These are phyloP conservation scores for Nomia melanderi DNA, from an alignment of 1,140 invertebrate genomes.

Conservation along the genomic window DNA sequence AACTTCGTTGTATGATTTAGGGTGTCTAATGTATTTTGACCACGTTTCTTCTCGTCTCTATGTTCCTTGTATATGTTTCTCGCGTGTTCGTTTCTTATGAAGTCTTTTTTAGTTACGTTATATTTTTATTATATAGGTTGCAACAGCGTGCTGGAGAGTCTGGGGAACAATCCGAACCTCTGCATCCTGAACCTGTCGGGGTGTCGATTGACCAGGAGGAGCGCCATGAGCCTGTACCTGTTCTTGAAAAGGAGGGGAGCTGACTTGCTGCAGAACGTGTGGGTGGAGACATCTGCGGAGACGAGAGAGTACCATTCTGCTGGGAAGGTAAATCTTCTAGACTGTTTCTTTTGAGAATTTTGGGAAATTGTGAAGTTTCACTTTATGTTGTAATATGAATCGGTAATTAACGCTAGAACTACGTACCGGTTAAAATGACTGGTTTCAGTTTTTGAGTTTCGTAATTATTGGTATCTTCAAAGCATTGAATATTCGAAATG, in stretches of 20 bases:
- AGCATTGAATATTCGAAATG: too few species aligned
- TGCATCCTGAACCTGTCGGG: slow-evolving; percentile 49
- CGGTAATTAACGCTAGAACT: too few species aligned
- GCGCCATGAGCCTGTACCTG: slow-evolving; percentile 37
- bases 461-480: too few species aligned
- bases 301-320: neutral
- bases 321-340: slow-evolving; percentile 4
- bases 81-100: neutral
- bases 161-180: slow-evolving; percentile 45
- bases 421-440: too few species aligned
- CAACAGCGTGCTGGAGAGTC: slow-evolving; percentile 38
- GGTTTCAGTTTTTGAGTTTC: too few species aligned
- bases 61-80: neutral
- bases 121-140: slow-evolving; percentile 51
- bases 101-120: neutral
- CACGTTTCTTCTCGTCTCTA: neutral
- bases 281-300: slow-evolving; percentile 20
- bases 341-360: neutral
- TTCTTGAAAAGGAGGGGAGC: slow-evolving; percentile 57
- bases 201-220: slow-evolving; percentile 51
- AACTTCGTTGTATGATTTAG: neutral
- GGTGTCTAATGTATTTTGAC: neutral
- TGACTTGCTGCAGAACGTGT: slow-evolving; percentile 48
- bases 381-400: too few species aligned
- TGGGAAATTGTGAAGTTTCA: too few species aligned